A percentile compares a stretch with the other conserved stretches of the same genome.
phyloP scores from a whole-genome alignment of 1,140 invertebrate species.

The Cotesia chilonis region DNA sequence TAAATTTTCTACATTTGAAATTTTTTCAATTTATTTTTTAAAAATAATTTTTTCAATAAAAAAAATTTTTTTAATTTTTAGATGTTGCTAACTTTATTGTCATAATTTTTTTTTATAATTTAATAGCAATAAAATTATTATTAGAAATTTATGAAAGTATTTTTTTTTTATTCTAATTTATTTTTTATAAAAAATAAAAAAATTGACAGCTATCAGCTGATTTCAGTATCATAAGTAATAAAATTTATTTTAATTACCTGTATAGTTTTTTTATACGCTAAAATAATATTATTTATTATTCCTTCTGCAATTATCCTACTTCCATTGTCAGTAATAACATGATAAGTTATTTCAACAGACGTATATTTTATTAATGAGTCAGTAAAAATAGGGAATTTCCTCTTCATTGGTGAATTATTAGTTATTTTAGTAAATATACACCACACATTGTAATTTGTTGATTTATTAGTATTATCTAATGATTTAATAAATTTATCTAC shows the following conservation, averaged over 20 bases:
- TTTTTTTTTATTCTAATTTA: too few species aligned
- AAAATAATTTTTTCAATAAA: too few species aligned
- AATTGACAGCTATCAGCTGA: too few species aligned
- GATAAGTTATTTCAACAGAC: slow-evolving; percentile 69
- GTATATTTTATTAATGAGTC: slow-evolving; percentile 68
- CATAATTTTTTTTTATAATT: too few species aligned
- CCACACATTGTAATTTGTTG: slow-evolving; percentile 61
- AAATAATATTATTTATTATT: slow-evolving; percentile 64
- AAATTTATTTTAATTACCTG: slow-evolving; percentile 56
- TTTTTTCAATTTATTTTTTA: too few species aligned
- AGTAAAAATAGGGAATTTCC: slow-evolving; percentile 70
- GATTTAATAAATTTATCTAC: background rate
- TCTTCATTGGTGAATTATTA: slow-evolving; percentile 68
- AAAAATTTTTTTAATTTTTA: too few species aligned
- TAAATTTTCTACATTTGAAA: too few species aligned
- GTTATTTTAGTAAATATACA: slow-evolving; percentile 71
- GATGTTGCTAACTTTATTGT: too few species aligned
- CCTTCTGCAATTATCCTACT: slow-evolving; percentile 72
- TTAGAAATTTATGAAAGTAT: too few species aligned
- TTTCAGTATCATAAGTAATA: background rate
- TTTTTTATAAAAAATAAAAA: too few species aligned
- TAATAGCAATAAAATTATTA: too few species aligned
- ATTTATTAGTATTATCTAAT: slow-evolving; percentile 11
- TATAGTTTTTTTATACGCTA: slow-evolving; percentile 59
- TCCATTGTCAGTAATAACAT: slow-evolving; percentile 74